Evolutionary conservation across 2,113 vertebrate genomes (phyloP).

Genomic region (Megaceryle torquata): DNA sequence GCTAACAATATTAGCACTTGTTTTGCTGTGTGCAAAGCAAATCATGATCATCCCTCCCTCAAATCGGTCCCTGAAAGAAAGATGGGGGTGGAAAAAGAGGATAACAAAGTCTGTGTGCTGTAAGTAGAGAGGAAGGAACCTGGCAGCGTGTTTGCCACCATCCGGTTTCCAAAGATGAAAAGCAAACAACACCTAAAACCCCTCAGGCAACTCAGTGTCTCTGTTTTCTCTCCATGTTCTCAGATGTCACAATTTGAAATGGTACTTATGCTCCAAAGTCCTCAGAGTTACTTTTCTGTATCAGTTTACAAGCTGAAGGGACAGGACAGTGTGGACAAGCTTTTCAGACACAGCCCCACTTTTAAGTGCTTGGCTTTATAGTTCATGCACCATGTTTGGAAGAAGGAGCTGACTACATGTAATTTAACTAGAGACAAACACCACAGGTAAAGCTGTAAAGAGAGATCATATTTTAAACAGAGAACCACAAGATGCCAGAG

Average conservation of each 20-base stretch:
- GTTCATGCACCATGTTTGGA: not conserved
- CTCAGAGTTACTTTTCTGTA: not conserved
- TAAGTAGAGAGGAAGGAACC: not conserved
- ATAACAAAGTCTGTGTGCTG: fast-evolving
- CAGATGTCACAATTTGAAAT: not conserved
- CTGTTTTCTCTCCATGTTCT: not conserved
- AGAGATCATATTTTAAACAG: not conserved
- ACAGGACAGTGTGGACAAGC: not conserved
- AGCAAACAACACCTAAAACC: not conserved
- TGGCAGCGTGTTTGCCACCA: not conserved
- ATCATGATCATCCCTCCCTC: not conserved
- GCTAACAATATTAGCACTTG: slow-evolving; percentile 1
- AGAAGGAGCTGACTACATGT: not conserved
- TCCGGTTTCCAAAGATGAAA: not conserved
- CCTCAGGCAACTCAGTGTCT: not conserved
- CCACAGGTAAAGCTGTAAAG: not conserved
- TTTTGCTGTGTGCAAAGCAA: not conserved
- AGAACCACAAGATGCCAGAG: not conserved
- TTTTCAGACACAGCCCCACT: not conserved
- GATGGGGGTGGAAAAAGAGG: not conserved
- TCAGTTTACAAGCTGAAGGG: not conserved
- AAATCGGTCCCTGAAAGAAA: not conserved
- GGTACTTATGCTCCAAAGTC: not conserved
- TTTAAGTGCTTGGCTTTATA: not conserved
- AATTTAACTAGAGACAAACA: not conserved